Evolutionary conservation across 1,140 invertebrate species (phyloP).

Genomic region (Aethina tumida): DNA sequence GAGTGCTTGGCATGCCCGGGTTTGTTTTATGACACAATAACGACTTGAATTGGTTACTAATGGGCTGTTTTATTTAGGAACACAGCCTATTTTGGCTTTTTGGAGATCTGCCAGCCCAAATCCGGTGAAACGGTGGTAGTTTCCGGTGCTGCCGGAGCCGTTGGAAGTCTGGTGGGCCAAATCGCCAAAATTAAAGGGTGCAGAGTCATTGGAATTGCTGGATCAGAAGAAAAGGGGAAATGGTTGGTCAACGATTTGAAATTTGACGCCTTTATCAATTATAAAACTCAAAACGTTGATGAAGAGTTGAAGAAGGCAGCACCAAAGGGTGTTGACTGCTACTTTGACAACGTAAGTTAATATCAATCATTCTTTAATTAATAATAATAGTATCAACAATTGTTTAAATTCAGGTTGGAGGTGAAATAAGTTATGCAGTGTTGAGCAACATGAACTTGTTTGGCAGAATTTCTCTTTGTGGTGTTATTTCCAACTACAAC

Average conservation of each 20-base stretch:
- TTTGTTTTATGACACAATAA: conserved; percentile 4
- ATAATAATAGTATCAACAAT: too few relatives aligned
- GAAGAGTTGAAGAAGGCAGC: conserved; percentile 48
- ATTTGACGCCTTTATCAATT: conserved; percentile 61
- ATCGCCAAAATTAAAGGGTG: conserved; percentile 59
- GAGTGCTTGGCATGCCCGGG: conserved; percentile 26
- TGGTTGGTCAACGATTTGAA: conserved; percentile 51
- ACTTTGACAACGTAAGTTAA: conserved; percentile 58
- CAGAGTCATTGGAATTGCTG: conserved; percentile 60
- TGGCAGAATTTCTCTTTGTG: conserved; percentile 53
- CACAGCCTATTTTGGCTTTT: conserved; percentile 62
- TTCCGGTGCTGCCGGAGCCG: conserved; percentile 54
- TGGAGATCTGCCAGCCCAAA: conserved; percentile 58
- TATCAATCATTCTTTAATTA: not conserved
- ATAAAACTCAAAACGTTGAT: conserved; percentile 50
- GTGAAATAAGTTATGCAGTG: conserved; percentile 49
- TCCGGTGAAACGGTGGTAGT: conserved; percentile 58
- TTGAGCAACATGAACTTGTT: conserved; percentile 50
- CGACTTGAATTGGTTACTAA: not conserved
- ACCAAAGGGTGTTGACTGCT: conserved; percentile 59
- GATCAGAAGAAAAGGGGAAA: conserved; percentile 56
- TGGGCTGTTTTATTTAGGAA: conserved; percentile 12
- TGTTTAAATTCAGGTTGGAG: too few relatives aligned
- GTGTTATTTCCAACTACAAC: conserved; percentile 43
- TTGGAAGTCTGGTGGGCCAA: conserved; percentile 62